A percentile compares a stretch with the other conserved stretches of the same genome.
Evolutionary conservation across 2,113 vertebrate species (phyloP).

Genomic region (Dipodomys stephensi): DNA sequence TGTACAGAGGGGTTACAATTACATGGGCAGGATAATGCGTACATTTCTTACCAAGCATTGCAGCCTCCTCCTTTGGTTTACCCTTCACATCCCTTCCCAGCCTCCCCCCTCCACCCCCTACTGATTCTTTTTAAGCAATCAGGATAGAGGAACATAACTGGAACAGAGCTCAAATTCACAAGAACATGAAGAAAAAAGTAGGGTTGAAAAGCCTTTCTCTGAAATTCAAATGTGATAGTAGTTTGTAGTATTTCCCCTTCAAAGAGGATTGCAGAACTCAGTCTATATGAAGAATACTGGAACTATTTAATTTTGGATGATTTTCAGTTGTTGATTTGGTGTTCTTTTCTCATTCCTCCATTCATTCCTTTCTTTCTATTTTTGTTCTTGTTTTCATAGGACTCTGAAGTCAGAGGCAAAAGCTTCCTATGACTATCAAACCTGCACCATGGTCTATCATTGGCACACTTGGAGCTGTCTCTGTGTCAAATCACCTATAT

Average conservation of each 20-base stretch:
- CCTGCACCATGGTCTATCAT: neutral
- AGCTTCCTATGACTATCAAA: neutral
- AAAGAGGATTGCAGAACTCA: neutral
- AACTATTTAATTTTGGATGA: neutral
- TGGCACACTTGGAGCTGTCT: neutral
- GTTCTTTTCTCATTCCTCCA: neutral
- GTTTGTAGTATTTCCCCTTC: neutral
- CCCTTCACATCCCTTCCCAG: no score
- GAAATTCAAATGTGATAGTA: neutral
- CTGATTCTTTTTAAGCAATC: neutral
- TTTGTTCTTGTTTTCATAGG: neutral
- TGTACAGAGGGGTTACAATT: no score
- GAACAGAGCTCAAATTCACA: neutral
- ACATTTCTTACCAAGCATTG: no score
- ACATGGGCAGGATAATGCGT: no score
- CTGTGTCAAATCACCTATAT: conserved; percentile 63
- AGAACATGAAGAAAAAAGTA: conserved; percentile 20
- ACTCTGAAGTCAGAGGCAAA: conserved; percentile 19
- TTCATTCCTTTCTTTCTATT: neutral
- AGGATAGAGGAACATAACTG: neutral
- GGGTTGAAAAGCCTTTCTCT: neutral
- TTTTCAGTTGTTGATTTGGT: neutral
- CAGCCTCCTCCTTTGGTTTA: no score
- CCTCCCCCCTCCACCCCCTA: no score
- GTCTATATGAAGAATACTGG: neutral